Evolutionary conservation across 53 echinoderm and acorn worm species (phyloP).

Genomic region (Temnopleurus reevesii): DNA sequence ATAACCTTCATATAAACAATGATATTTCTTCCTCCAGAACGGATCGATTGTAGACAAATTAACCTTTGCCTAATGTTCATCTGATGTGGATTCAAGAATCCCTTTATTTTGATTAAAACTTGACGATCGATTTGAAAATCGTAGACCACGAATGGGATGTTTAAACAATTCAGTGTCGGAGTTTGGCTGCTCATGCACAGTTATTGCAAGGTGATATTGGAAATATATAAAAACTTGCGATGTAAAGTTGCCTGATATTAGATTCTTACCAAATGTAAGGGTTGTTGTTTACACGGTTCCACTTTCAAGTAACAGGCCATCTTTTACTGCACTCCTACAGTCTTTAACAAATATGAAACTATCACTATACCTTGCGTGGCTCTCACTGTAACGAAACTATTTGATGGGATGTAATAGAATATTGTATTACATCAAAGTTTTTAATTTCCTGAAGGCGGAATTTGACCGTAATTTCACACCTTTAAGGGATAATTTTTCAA

Average conservation of each 20-base stretch:
- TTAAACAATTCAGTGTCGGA: neutral
- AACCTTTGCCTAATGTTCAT: neutral
- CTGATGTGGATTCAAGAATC: neutral
- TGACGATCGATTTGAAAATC: neutral
- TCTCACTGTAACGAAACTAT: no score
- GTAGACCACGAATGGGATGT: neutral
- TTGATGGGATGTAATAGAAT: neutral
- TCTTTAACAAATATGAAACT: no score
- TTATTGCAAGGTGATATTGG: no score
- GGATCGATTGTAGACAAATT: neutral
- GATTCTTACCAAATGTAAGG: no score
- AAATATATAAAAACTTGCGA: no score
- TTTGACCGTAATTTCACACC: neutral
- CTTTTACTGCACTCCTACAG: no score
- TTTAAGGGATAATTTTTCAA: neutral
- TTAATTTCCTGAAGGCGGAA: neutral
- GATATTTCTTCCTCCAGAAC: no score
- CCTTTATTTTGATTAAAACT: neutral
- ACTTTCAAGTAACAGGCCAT: no score
- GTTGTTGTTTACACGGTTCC: no score
- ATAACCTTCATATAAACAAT: no score
- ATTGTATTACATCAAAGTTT: neutral
- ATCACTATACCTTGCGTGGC: no score
- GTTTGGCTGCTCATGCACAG: neutral
- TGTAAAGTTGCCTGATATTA: no score